These are phyloP conservation scores for Passer domesticus DNA, from an alignment of 2,113 vertebrate genomes.

Conservation along the genomic window DNA sequence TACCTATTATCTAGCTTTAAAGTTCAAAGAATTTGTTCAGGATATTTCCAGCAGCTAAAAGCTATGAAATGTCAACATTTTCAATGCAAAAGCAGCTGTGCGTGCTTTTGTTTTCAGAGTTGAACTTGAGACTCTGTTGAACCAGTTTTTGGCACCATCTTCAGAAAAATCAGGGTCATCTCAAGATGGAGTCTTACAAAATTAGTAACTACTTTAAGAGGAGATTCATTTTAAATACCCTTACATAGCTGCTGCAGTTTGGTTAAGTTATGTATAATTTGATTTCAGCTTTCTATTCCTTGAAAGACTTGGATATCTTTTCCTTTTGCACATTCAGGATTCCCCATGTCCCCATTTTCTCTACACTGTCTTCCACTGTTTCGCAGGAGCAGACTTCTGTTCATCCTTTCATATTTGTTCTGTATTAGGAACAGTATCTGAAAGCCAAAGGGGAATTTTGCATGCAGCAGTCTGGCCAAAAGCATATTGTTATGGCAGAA, in stretches of 20 bases:
- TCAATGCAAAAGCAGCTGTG: not conserved
- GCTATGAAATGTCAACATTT: not conserved
- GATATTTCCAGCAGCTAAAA: not conserved
- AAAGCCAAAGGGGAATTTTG: not conserved
- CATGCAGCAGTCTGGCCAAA: not conserved
- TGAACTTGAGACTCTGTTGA: not conserved
- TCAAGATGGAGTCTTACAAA: not conserved
- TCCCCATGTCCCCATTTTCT: not conserved
- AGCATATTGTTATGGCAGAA: not conserved
- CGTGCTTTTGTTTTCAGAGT: not conserved
- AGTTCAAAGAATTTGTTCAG: not conserved
- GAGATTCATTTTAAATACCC: not conserved
- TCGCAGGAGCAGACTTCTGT: not conserved
- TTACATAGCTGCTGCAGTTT: constrained; percentile 3
- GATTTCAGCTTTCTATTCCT: not conserved
- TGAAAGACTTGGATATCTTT: not conserved
- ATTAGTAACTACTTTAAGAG: not conserved
- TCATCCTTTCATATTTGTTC: not conserved
- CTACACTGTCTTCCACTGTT: not conserved
- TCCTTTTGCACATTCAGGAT: not conserved
- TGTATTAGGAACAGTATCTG: not conserved
- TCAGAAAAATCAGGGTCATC: not conserved
- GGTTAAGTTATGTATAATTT: not conserved
- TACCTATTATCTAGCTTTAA: not conserved
- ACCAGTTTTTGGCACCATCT: not conserved